Conservation (phyloP, 2,888 invertebrate species). For the Tyria jacobaeae region DNA sequence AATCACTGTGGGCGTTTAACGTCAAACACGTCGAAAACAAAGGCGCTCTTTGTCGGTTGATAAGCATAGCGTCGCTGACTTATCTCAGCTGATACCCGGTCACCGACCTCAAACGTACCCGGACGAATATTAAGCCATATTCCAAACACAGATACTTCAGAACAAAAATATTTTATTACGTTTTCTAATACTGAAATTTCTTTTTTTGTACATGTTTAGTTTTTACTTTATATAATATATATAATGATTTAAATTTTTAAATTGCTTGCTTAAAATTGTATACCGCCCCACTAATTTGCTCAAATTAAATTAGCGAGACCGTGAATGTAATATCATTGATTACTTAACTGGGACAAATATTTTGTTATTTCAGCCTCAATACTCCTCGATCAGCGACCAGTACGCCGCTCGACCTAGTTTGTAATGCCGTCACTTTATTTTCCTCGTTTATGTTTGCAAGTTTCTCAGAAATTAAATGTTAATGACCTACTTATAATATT, state of each 20-base stretch:
- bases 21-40: slow-evolving; percentile 80
- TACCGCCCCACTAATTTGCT: slow-evolving; percentile 19
- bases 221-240: slow-evolving; percentile 1
- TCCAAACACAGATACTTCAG: slow-evolving; percentile 39
- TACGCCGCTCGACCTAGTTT: slow-evolving; percentile 72
- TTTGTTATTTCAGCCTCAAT: slow-evolving; percentile 69
- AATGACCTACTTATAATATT: slow-evolving; percentile 75
- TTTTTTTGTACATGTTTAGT: slow-evolving; percentile 7
- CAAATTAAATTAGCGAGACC: slow-evolving; percentile 37
- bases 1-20: slow-evolving; percentile 68
- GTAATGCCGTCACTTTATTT: slow-evolving; percentile 61
- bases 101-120: slow-evolving; percentile 71
- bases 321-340: slow-evolving; percentile 47
- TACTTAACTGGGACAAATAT: slow-evolving; percentile 58
- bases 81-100: slow-evolving; percentile 81
- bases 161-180: slow-evolving; percentile 18
- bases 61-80: slow-evolving; percentile 76
- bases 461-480: slow-evolving; percentile 75
- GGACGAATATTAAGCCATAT: slow-evolving; percentile 58
- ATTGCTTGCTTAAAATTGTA: too few relatives aligned
- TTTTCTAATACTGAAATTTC: slow-evolving; percentile 10
- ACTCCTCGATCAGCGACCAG: slow-evolving; percentile 48
- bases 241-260: too few relatives aligned
- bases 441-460: slow-evolving; percentile 70
- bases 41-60: slow-evolving; percentile 78